A percentile compares a stretch with the other conserved stretches of the same genome.
phyloP scores from a whole-genome alignment of 53 echinoderm and acorn worm genomes.

The Crossaster papposus region DNA sequence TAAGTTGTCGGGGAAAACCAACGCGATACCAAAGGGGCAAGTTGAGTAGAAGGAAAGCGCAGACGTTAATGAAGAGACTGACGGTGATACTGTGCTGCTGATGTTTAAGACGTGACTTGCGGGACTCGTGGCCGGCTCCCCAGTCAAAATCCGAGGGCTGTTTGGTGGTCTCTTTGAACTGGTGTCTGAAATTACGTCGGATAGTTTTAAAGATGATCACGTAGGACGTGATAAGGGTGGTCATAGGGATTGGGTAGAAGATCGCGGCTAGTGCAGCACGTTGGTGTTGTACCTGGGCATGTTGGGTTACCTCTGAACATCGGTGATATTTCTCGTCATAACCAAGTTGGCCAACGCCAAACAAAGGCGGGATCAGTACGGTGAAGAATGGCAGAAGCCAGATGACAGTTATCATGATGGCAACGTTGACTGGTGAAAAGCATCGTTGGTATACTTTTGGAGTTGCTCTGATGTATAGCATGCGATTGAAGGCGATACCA shows the following conservation, averaged over 20 bases:
- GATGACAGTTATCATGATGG: slow-evolving; percentile 59
- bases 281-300: slow-evolving; percentile 61
- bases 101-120: neutral
- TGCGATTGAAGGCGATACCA: slow-evolving; percentile 71
- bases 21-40: slow-evolving; percentile 23
- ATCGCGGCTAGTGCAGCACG: slow-evolving; percentile 56
- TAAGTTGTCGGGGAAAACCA: slow-evolving; percentile 1
- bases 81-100: slow-evolving; percentile 49
- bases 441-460: slow-evolving; percentile 32
- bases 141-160: slow-evolving; percentile 3
- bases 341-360: slow-evolving; percentile 67
- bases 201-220: slow-evolving; percentile 36
- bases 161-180: neutral
- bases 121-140: neutral
- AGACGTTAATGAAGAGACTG: slow-evolving; percentile 32
- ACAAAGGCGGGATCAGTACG: slow-evolving; percentile 67
- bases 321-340: slow-evolving; percentile 68
- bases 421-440: slow-evolving; percentile 47
- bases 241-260: slow-evolving; percentile 69
- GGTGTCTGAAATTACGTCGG: neutral
- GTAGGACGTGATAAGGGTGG: slow-evolving; percentile 67
- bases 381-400: slow-evolving; percentile 69
- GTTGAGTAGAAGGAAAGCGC: slow-evolving; percentile 37
- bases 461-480: slow-evolving; percentile 64
- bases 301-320: slow-evolving; percentile 62